Evolutionary conservation across 1,140 invertebrate genomes (phyloP).

Genomic region (Aleiodes sp.): DNA sequence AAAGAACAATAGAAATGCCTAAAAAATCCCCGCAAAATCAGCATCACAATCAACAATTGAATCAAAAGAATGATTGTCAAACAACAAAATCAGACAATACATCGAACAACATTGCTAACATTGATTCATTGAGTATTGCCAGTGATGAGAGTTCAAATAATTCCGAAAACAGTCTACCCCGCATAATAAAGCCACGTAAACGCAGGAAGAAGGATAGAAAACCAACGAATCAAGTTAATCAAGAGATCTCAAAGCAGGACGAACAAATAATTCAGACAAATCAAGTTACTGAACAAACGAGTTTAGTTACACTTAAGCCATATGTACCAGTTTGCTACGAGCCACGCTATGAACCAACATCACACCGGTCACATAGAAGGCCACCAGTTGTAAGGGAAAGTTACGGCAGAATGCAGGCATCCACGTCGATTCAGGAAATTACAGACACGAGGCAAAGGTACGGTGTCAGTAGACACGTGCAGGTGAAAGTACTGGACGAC

Average conservation of each 20-base stretch:
- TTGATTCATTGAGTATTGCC: constrained; percentile 75
- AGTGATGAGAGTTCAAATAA: constrained; percentile 80
- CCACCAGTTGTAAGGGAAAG: constrained; percentile 46
- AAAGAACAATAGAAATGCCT: constrained; percentile 45
- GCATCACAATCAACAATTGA: constrained; percentile 30
- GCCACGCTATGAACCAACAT: constrained; percentile 44
- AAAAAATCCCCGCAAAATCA: constrained; percentile 39
- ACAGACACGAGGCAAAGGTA: constrained; percentile 56
- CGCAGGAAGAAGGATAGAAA: constrained; percentile 89
- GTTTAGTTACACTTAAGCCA: constrained; percentile 55
- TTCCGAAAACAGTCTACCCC: constrained; percentile 81
- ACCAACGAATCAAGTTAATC: constrained; percentile 63
- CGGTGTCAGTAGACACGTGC: constrained; percentile 53
- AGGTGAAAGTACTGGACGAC: constrained; percentile 64
- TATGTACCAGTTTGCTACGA: constrained; percentile 55
- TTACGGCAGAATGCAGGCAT: constrained; percentile 43
- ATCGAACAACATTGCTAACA: constrained; percentile 57
- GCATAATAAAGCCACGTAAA: constrained; percentile 89
- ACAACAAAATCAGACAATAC: constrained; percentile 35
- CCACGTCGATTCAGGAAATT: constrained; percentile 51
- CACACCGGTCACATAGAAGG: constrained; percentile 43
- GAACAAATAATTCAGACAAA: constrained; percentile 57
- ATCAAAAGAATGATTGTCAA: constrained; percentile 34
- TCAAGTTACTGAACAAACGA: constrained; percentile 39
- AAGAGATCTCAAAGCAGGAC: constrained; percentile 60